Evolutionary conservation across 2,113 vertebrate genomes (phyloP).

Genomic region (Vidua chalybeata): DNA sequence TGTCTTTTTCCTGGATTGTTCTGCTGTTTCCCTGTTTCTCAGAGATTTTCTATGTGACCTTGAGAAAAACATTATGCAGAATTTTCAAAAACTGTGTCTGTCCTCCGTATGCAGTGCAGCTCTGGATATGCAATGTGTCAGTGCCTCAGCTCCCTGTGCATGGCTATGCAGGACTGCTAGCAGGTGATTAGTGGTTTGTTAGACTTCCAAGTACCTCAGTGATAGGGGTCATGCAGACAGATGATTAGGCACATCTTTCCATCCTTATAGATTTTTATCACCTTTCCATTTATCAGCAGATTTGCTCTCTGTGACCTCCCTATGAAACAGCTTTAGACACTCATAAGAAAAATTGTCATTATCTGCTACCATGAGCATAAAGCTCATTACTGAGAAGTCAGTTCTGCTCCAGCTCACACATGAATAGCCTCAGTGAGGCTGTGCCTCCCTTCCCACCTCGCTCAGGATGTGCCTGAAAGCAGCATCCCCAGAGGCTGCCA

Average conservation of each 20-base stretch:
- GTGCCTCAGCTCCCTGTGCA: not conserved
- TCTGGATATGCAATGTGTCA: not conserved
- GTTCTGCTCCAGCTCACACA: constrained; percentile 1
- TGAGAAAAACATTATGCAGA: not conserved
- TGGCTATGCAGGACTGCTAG: not conserved
- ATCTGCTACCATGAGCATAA: not conserved
- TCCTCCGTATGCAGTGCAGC: not conserved
- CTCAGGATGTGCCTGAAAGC: not conserved
- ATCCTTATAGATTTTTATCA: constrained; percentile 54
- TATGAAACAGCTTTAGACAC: constrained; percentile 14
- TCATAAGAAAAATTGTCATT: constrained; percentile 41
- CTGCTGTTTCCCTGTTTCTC: not conserved
- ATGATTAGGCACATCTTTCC: constrained; percentile 36
- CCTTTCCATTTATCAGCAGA: constrained; percentile 12
- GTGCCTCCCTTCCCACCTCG: not conserved
- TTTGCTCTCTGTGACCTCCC: constrained; percentile 29
- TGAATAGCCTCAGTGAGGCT: not conserved
- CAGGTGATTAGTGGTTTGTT: not conserved
- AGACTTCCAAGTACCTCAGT: not conserved
- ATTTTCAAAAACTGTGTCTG: not conserved
- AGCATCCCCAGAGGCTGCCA: not conserved
- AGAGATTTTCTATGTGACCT: not conserved
- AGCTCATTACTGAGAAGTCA: constrained; percentile 40
- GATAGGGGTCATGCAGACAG: not conserved
- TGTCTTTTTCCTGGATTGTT: not conserved